Evolutionary conservation across 2,113 vertebrate genomes (phyloP), one percentile per base, ranked within the genome.

Genomic region (Rhinolophus sinicus): DNA sequence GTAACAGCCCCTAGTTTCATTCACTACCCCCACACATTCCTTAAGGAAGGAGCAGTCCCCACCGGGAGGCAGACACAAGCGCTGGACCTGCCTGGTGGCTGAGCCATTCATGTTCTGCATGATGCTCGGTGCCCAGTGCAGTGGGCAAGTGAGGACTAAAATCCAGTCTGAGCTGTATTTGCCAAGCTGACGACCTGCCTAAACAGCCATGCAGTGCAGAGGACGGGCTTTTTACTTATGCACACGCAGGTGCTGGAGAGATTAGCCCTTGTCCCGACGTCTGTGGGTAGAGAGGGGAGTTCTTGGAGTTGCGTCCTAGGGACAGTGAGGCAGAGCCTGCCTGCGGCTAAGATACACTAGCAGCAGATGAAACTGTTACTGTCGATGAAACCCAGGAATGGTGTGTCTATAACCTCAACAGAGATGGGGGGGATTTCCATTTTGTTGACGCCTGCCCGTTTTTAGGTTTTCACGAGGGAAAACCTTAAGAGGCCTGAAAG

Each of bases 51-150:
- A 35, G 54, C 30, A 33, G 33, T 8, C 28, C 64, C n/a, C 13
- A 6, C 16, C 8, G 28, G 16, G 9, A 33, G n/a, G 24, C 16
- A 52, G 30, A 38, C 14, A 2, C 2, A 4, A 7, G 44, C 2
- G 16, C 1, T 1, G n/a, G 44, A 54, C 76, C 22, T 26, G 38
- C 33, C 44, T 9, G 3, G 56, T 18, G 40, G 52, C 60, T 2
- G 10, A 12, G 50, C 40, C 50, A 3, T 2, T 12, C 13, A 35
- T 14, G 33, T 8, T 21, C n/a, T 18, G 14, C 2, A 0, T 58
- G 62, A 54, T 1, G 9, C 18, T 0, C 0, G 4, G 26, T 14
- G 28, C 12, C 16, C 7, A 1, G 85, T 3, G 35, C 14, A 9
- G 30, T 2, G 14, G 67, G 22, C 28, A 12, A 5, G 75, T 8